phyloP scores from a whole-genome alignment of 1,140 invertebrate species.

The Neodiprion lecontei region DNA sequence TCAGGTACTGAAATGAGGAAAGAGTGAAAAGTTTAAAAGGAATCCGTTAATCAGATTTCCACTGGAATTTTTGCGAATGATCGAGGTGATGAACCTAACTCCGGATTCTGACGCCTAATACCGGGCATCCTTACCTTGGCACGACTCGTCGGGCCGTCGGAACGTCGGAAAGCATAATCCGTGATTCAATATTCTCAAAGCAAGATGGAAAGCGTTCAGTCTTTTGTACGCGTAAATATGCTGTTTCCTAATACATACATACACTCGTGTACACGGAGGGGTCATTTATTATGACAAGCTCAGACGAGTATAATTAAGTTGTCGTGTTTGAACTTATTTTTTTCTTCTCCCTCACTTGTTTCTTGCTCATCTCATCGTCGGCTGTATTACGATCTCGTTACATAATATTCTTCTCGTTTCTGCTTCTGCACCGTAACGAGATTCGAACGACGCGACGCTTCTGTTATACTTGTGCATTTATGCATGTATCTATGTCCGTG shows the following conservation, averaged over 20 bases:
- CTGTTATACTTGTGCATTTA: background rate
- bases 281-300: background rate
- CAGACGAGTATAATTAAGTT: background rate
- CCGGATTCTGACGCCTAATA: background rate
- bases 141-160: background rate
- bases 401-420: background rate
- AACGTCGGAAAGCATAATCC: background rate
- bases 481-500: too few species aligned
- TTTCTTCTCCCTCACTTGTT: background rate
- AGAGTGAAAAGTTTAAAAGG: too few species aligned
- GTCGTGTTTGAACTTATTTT: background rate
- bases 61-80: too few species aligned
- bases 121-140: background rate
- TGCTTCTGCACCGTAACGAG: background rate
- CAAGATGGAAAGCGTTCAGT: background rate
- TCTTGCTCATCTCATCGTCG: background rate
- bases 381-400: background rate
- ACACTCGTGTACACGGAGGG: too few species aligned
- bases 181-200: background rate
- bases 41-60: too few species aligned
- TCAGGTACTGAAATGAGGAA: too few species aligned
- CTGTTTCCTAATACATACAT: too few species aligned
- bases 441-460: background rate
- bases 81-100: too few species aligned
- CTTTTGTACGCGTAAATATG: too few species aligned